Conservation (phyloP, 2,797 vertebrate genomes). For the Cheirogaleus major region DNA sequence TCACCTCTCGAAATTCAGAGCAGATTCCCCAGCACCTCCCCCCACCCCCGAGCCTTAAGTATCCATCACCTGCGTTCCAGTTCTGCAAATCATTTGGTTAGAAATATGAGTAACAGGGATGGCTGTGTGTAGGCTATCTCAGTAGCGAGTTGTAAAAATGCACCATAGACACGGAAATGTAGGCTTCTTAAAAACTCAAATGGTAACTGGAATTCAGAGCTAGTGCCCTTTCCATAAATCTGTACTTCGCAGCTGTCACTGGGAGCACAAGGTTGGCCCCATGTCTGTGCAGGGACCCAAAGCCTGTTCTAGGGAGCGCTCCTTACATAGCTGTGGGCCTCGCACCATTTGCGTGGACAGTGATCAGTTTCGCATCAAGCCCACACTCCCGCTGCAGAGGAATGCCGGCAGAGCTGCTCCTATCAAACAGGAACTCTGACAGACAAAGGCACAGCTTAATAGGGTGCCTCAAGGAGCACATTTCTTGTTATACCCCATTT, state of each 20-base stretch:
- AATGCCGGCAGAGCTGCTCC: conserved; percentile 58
- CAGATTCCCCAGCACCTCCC: background rate
- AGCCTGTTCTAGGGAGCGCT: background rate
- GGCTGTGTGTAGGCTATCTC: background rate
- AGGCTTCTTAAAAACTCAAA: background rate
- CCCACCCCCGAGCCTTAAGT: background rate
- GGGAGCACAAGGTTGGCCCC: background rate
- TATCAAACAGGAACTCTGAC: background rate
- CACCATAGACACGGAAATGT: background rate
- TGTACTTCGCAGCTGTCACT: conserved; percentile 29
- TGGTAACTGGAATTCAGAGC: conserved; percentile 11
- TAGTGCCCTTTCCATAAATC: background rate
- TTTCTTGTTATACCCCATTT: background rate
- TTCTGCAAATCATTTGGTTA: background rate
- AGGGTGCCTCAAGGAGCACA: background rate
- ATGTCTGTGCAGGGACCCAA: background rate
- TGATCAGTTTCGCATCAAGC: background rate
- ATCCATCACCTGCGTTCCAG: background rate
- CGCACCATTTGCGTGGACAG: background rate
- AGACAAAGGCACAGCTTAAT: background rate
- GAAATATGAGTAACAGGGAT: background rate
- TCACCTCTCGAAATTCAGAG: conserved; percentile 18
- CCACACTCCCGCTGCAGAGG: background rate
- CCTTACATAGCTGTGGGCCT: conserved; percentile 6
- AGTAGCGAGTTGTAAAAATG: background rate